Base-by-base conservation (phyloP, 2,888 invertebrate genomes). In the Alloscopus bannaensis region DNA sequence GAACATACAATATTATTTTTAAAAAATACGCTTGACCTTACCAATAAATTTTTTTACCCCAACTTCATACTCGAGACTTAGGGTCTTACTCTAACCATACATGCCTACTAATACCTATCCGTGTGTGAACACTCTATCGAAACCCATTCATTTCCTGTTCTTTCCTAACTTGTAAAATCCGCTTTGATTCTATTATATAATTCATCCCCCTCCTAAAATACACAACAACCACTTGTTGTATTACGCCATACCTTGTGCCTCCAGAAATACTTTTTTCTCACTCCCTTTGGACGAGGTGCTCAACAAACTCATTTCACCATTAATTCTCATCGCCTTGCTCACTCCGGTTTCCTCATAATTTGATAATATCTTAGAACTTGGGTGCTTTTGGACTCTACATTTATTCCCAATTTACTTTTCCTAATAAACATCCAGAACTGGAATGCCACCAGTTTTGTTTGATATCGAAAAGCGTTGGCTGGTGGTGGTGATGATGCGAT, bases 221-320 rank as follows among this genome's bases (percentile, higher is more conserved):
- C 47, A 66, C 16, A 65, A 29, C 75, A 75, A 75, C 75, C 75
- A 75, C 75, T 75, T 75, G 75, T 73, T 73, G 73, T 45, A 16
- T 22, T 36, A 36, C 13, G 36, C 36, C 6, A 36, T 13, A 8
- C 8, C 36, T 13, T 36, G 36, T 36, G 13, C 13, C 13, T 36
- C 36, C 36, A 8, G 6, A 36, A 6, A 8, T 36, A 36, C 13
- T 6, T 36, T 13, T 13, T 6, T 36, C 36, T 13, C 36, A 13
- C 36, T 36, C 13, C 36, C 36, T 36, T 36, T 36, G 13, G 8
- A 36, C 36, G 6, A 36, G 6, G 13, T 36, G 13, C 36, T 36
- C 36, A 13, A 8, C 36, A 36, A 13, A 8, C 13, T 47, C 50
- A 47, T 13, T 4, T 47, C 18, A 47, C 20, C 50, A 47, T 47